Conservation (phyloP, 2,888 invertebrate species). For the Lysandra coridon region DNA sequence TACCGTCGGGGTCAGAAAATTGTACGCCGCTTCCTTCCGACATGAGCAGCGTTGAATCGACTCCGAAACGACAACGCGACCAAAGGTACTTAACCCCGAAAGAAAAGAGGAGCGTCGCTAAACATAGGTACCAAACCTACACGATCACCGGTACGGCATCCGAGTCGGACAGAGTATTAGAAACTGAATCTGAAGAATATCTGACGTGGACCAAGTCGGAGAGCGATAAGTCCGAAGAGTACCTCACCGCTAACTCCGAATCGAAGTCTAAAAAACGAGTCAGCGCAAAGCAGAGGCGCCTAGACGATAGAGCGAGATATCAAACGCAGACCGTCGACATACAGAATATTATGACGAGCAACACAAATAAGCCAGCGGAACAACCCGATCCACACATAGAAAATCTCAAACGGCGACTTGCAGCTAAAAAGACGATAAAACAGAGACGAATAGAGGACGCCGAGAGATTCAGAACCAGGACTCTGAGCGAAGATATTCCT, state of each 20-base stretch:
- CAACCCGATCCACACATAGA: slow-evolving; percentile 63
- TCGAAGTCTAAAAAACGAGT: slow-evolving; percentile 61
- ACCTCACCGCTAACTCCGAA: slow-evolving; percentile 61
- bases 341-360: slow-evolving; percentile 54
- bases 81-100: slow-evolving; percentile 84
- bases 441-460: slow-evolving; percentile 83
- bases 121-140: slow-evolving; percentile 91
- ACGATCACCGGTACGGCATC: slow-evolving; percentile 83
- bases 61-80: slow-evolving; percentile 83
- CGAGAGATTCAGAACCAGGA: slow-evolving; percentile 87
- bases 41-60: slow-evolving; percentile 87
- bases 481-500: slow-evolving; percentile 79
- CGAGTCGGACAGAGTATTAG: slow-evolving; percentile 55
- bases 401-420: slow-evolving; percentile 62
- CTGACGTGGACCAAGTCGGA: slow-evolving; percentile 73
- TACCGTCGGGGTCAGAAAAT: slow-evolving; percentile 77
- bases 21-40: slow-evolving; percentile 85
- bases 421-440: slow-evolving; percentile 74
- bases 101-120: slow-evolving; percentile 86
- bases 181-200: slow-evolving; percentile 62
- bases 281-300: slow-evolving; percentile 84
- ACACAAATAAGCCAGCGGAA: slow-evolving; percentile 44
- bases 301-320: slow-evolving; percentile 84
- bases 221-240: slow-evolving; percentile 66
- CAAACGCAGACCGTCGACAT: slow-evolving; percentile 83